Base-by-base conservation (phyloP, 2,797 vertebrate species). In the Poecilia wingei region DNA sequence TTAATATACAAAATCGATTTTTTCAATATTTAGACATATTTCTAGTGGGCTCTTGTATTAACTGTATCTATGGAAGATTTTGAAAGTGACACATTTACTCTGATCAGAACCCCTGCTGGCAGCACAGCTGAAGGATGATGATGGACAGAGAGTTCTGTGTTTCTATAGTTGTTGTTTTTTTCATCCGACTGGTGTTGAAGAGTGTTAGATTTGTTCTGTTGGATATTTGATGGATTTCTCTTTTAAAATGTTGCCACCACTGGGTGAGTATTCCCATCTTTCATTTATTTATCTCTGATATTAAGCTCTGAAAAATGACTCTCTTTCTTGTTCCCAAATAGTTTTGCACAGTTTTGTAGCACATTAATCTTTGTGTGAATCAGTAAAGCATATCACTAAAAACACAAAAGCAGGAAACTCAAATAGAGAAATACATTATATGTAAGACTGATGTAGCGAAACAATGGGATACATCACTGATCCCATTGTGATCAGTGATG, bases 291-390 rank as follows among this genome's bases (percentile, higher is more conserved):
- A 14, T 41, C 45, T 73, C 8, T 8, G 39, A 8, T 61, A 3
- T 75, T 28, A 61, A 76, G 39, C 25, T 66, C 12, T 72, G 36
- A 76, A 78, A 31, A 41, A 18, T 47, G 0, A 2, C 20, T 51
- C 61, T 7, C 6, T 41, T 66, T 59, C 25, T 66, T 66, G 61
- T 66, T 66, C 8, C 33, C 33, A 66, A 66, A 66, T 66, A 39
- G 18, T 18, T 39, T 66, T 36, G 61, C 3, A 39, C 0, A 16
- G 61, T 66, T 66, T 4, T 12, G 10, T 31, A 22, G n/a, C 13
- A 33, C 22, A 55, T 53, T 78, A 3, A 78, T 79, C 47, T 70
- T 33, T 72, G 59, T 76, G 16, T 20, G 9, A 31, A 45, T 28
- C 36, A 59, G 39, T 57, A 28, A 59, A 8, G 16, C 6, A 14